A percentile compares a stretch with the other conserved stretches of the same genome.
phyloP scores from a whole-genome alignment of 2,888 invertebrate species.

The Lochmaea capreae region DNA sequence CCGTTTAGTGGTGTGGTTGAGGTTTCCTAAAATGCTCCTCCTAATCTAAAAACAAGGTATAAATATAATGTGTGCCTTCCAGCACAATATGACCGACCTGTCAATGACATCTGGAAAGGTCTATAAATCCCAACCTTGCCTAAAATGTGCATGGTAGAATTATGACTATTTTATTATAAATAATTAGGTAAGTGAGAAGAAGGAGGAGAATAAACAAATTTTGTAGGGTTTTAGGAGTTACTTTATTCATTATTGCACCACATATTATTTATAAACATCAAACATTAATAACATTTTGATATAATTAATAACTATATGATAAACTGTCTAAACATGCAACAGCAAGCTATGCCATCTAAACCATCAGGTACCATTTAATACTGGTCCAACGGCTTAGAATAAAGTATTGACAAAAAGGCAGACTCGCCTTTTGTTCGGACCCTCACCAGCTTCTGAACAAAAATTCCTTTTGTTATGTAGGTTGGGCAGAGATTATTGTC shows the following conservation, averaged over 20 bases:
- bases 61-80: too few relatives aligned
- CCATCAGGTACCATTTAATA: constrained; percentile 54
- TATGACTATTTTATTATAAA: too few relatives aligned
- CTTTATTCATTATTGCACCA: constrained; percentile 63
- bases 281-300: constrained; percentile 57
- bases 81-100: too few relatives aligned
- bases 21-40: too few relatives aligned
- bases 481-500: constrained; percentile 66
- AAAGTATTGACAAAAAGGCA: constrained; percentile 51
- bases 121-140: too few relatives aligned
- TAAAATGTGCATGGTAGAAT: too few relatives aligned
- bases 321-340: constrained; percentile 52
- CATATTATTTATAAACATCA: constrained; percentile 62
- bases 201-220: constrained; percentile 34
- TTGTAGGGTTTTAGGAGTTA: constrained; percentile 49
- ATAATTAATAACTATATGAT: constrained; percentile 37
- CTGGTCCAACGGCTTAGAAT: constrained; percentile 54
- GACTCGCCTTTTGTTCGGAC: constrained; percentile 64
- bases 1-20: too few relatives aligned
- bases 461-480: constrained; percentile 54
- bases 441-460: constrained; percentile 66
- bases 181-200: too few relatives aligned
- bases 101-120: too few relatives aligned
- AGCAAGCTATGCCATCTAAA: constrained; percentile 47
- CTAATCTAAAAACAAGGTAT: too few relatives aligned